Conservation (phyloP, 2,797 vertebrate genomes). For the Lepidocolaptes lacrymiger region DNA sequence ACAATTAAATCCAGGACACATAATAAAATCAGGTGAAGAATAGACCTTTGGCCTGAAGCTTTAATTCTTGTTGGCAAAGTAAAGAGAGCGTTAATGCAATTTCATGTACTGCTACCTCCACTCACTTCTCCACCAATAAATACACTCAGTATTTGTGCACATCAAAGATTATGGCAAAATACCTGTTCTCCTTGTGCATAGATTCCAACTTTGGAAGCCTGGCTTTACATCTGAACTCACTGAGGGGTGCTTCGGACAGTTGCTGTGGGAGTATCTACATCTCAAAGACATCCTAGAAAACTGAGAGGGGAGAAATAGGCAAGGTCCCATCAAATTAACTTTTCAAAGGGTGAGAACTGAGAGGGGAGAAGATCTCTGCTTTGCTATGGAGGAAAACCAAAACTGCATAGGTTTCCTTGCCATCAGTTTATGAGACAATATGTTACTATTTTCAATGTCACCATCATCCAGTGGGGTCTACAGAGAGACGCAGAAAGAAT, state of each 20-base stretch:
- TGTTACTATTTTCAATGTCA: background rate
- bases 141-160: background rate
- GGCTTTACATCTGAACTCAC: background rate
- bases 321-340: background rate
- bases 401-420: background rate
- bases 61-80: background rate
- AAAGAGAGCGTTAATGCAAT: background rate
- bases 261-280: background rate
- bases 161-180: background rate
- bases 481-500: background rate
- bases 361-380: background rate
- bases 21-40: constrained; percentile 24
- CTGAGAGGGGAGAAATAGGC: background rate
- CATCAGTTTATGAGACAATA: background rate
- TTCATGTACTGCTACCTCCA: background rate
- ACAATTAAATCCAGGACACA: constrained; percentile 28
- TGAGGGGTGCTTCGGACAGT: background rate
- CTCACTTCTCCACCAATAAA: background rate
- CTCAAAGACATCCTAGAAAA: background rate
- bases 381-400: background rate
- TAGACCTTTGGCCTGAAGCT: background rate
- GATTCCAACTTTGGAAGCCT: background rate
- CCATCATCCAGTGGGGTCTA: background rate
- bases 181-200: background rate
- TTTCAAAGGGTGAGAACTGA: background rate